Base-by-base conservation (phyloP, 2,888 invertebrate genomes). In the Camponotus fellah region DNA sequence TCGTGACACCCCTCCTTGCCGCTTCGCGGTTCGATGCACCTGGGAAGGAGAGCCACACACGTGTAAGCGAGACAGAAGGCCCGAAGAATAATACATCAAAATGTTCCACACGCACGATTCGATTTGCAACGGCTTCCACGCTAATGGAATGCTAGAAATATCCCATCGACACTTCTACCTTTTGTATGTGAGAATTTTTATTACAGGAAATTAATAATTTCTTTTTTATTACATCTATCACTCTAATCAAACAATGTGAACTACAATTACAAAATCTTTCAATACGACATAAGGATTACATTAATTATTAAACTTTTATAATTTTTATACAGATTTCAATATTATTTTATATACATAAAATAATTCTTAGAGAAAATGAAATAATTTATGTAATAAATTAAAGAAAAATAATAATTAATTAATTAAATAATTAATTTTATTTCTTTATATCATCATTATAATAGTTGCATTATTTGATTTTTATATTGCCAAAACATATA, bases 1-100 rank as follows among this genome's bases (percentile, higher is more conserved):
- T 87, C 87, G 80, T 88, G 87, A 86, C 86, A 86, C 88, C 86
- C 86, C 86, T 85, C 79, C 82, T 76, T 75, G 71, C 37, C 43
- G 53, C 82, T 90, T 86, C 89, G 76, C 88, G 88, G 87, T 91
- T 87, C 86, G 90, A 37, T 84, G 87, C 87, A 90, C 87, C 85
- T 88, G 89, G 86, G 66, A 82, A 74, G 83, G 83, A 85, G 84
- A 88, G 87, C 72, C 71, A 68, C 62, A 65, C 34, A 37, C 43
- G 76, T 75, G 69, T 53, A 62, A 80, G 53, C 21, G 71, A 80
- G 46, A 53, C 49, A 58, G 43, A 66, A 14, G 58, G 49, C 14
- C n/a, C 72, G 53, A 71, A 71, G 79, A 77, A 82, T 60, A 79
- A 82, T 79, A 82, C 79, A 82, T 82, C 76, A 69, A 68, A 68